phyloP scores from a whole-genome alignment of 2,797 vertebrate species.

The Mastacembelus armatus region DNA sequence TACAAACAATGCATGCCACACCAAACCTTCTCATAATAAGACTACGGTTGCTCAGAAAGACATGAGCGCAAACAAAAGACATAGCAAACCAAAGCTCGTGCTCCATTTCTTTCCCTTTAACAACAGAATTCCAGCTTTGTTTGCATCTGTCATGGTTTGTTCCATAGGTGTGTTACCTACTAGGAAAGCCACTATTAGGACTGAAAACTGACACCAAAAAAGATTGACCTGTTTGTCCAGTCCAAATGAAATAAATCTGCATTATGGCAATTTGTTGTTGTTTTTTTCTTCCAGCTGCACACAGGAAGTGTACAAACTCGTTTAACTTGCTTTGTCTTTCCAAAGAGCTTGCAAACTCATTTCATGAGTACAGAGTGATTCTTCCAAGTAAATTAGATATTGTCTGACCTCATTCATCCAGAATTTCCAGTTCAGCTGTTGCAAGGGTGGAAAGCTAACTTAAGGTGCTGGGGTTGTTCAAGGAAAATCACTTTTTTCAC shows the following conservation, averaged over 20 bases:
- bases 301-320: not conserved
- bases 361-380: not conserved
- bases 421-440: not conserved
- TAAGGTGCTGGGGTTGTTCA: not conserved
- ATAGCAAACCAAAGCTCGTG: conserved; percentile 21
- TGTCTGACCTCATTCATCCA: not conserved
- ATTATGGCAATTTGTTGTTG: not conserved
- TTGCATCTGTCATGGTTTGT: not conserved
- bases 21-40: conserved; percentile 24
- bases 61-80: conserved; percentile 12
- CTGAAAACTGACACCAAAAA: conserved; percentile 8
- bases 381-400: conserved; percentile 20
- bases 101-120: conserved; percentile 2
- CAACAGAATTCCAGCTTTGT: conserved; percentile 15
- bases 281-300: not conserved
- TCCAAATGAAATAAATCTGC: conserved; percentile 10
- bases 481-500: not conserved
- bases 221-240: conserved; percentile 32
- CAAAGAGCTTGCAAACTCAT: conserved; percentile 3
- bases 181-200: not conserved
- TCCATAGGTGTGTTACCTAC: not conserved
- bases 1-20: conserved; percentile 14
- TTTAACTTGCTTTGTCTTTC: not conserved
- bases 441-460: not conserved
- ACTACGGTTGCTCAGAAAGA: conserved; percentile 15